phyloP scores from a whole-genome alignment of 1,140 invertebrate species.

The Philotrypesis tridentata region DNA sequence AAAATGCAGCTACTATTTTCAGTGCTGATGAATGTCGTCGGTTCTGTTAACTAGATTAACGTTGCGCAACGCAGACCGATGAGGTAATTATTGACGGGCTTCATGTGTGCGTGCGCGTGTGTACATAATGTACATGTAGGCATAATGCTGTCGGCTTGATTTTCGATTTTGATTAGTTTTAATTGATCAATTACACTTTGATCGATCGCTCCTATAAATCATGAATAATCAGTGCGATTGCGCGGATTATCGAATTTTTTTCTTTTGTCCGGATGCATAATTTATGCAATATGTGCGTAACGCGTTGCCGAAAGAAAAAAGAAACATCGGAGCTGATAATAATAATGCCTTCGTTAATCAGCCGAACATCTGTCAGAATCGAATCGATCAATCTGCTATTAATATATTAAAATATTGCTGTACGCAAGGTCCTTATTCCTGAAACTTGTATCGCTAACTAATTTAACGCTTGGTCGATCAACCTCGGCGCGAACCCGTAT shows the following conservation, averaged over 20 bases:
- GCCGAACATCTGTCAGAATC: no score
- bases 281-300: not conserved
- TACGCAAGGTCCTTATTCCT: no score
- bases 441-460: no score
- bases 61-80: not conserved
- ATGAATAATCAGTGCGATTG: not conserved
- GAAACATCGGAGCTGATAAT: no score
- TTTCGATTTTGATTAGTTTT: conserved; percentile 29
- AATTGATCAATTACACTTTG: conserved; percentile 20
- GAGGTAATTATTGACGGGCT: not conserved
- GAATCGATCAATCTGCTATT: no score
- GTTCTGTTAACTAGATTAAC: not conserved
- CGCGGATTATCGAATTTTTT: not conserved
- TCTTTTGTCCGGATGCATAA: not conserved
- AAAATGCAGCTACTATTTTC: not conserved
- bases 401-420: no score
- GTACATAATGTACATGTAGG: no score
- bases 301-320: no score
- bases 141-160: not conserved
- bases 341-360: no score
- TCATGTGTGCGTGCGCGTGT: no score
- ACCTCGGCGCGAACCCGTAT: no score
- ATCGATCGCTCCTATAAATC: conserved; percentile 14
- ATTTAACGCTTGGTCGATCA: no score
- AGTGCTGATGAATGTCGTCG: not conserved